Conservation (phyloP, 2,888 invertebrate species). For the Bedellia somnulentella region DNA sequence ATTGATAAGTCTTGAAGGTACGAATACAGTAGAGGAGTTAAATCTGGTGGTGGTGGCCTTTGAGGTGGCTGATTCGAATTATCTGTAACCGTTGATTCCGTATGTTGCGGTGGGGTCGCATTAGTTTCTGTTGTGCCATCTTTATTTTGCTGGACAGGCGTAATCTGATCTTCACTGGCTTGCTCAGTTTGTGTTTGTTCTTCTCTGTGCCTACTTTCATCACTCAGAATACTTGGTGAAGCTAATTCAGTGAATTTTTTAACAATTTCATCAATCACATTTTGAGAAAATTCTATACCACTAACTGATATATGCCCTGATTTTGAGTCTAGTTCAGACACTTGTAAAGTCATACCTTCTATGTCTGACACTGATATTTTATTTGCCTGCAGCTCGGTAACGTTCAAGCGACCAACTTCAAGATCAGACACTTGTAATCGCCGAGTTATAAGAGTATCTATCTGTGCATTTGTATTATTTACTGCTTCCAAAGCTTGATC, state of each 20-base stretch:
- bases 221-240: constrained; percentile 15
- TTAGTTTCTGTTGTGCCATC: constrained; percentile 13
- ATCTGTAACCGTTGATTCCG: constrained; percentile 20
- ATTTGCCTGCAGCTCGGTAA: constrained; percentile 76
- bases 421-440: constrained; percentile 73
- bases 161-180: constrained; percentile 14
- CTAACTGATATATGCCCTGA: constrained; percentile 68
- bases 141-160: constrained; percentile 10
- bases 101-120: constrained; percentile 15
- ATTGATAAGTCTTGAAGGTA: constrained; percentile 58
- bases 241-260: constrained; percentile 54
- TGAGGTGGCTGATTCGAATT: constrained; percentile 32
- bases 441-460: constrained; percentile 58
- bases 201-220: constrained; percentile 30
- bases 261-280: constrained; percentile 69
- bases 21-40: constrained; percentile 48
- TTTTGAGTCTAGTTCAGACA: constrained; percentile 72
- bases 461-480: constrained; percentile 25
- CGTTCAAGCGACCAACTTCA: constrained; percentile 77
- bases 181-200: constrained; percentile 45
- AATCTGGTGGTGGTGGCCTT: constrained; percentile 48
- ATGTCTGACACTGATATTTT: constrained; percentile 81
- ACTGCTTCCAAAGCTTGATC: constrained; percentile 34
- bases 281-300: constrained; percentile 69
- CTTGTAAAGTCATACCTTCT: constrained; percentile 72